Evolutionary conservation across 2,888 invertebrate genomes (phyloP).

Genomic region (Ecdyonurus torrentis): DNA sequence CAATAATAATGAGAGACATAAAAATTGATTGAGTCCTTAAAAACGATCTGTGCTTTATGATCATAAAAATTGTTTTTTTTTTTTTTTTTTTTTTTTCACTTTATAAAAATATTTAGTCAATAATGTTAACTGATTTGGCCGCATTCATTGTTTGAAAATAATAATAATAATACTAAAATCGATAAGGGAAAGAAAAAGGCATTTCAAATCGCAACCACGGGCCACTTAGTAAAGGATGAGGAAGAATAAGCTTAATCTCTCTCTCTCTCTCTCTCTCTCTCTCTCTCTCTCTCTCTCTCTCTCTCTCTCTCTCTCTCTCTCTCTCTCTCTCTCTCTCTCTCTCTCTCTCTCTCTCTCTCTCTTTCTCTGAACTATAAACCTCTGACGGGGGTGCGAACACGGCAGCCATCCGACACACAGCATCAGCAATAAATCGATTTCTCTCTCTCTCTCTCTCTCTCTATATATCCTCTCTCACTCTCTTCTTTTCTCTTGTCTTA

Average conservation of each 20-base stretch:
- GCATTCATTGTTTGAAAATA: too few relatives aligned
- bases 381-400: not conserved
- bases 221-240: too few relatives aligned
- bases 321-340: conserved; percentile 5
- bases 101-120: too few relatives aligned
- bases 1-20: too few relatives aligned
- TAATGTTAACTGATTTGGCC: too few relatives aligned
- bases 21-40: too few relatives aligned
- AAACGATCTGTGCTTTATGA: too few relatives aligned
- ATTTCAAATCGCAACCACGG: too few relatives aligned
- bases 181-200: too few relatives aligned
- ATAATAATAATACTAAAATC: too few relatives aligned
- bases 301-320: conserved; percentile 10
- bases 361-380: not conserved
- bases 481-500: not conserved
- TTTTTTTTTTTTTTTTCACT: too few relatives aligned
- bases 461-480: not conserved
- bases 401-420: not conserved
- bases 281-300: conserved; percentile 10
- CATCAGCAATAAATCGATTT: not conserved
- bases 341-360: conserved; percentile 4
- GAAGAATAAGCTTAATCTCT: not conserved
- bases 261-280: conserved; percentile 9
- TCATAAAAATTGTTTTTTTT: too few relatives aligned
- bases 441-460: not conserved